Evolutionary conservation across 2,113 vertebrate genomes (phyloP).

Genomic region (Sander vitreus): DNA sequence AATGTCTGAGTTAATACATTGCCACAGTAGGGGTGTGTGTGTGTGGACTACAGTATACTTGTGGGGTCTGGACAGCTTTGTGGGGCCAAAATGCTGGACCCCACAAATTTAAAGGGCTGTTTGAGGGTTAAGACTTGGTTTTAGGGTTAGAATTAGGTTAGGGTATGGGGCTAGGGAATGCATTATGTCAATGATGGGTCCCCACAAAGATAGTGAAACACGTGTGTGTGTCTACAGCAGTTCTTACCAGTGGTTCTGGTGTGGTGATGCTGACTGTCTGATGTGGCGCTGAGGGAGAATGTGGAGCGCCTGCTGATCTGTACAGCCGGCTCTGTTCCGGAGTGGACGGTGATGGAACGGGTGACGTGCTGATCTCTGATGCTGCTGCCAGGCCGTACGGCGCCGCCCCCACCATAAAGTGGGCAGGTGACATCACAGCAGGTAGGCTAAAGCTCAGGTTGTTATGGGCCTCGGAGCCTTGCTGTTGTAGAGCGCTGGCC

Average conservation of each 20-base stretch:
- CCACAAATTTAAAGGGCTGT: too few relatives aligned
- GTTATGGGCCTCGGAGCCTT: slow-evolving; percentile 67
- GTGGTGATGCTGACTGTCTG: slow-evolving; percentile 59
- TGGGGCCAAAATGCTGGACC: too few relatives aligned
- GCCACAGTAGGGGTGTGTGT: not conserved
- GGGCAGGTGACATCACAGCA: slow-evolving; percentile 76
- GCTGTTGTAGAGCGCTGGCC: slow-evolving; percentile 39
- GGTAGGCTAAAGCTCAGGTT: slow-evolving; percentile 83
- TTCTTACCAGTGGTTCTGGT: slow-evolving; percentile 66
- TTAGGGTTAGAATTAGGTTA: too few relatives aligned
- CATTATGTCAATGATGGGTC: too few relatives aligned
- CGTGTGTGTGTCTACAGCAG: not conserved
- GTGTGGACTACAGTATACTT: not conserved
- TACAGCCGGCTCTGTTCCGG: slow-evolving; percentile 67
- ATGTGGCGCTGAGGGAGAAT: slow-evolving; percentile 72
- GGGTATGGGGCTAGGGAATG: too few relatives aligned
- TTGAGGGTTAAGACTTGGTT: too few relatives aligned
- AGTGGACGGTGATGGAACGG: slow-evolving; percentile 62
- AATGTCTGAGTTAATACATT: not conserved
- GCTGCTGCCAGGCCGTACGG: slow-evolving; percentile 73
- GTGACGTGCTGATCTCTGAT: slow-evolving; percentile 36
- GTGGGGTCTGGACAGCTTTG: too few relatives aligned
- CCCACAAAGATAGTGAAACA: too few relatives aligned
- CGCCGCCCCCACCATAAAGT: slow-evolving; percentile 82
- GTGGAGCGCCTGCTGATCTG: slow-evolving; percentile 31